Evolutionary conservation across 2,888 invertebrate genomes (phyloP), one percentile per base, ranked within the genome.

Genomic region (Ferrisia virgata): DNA sequence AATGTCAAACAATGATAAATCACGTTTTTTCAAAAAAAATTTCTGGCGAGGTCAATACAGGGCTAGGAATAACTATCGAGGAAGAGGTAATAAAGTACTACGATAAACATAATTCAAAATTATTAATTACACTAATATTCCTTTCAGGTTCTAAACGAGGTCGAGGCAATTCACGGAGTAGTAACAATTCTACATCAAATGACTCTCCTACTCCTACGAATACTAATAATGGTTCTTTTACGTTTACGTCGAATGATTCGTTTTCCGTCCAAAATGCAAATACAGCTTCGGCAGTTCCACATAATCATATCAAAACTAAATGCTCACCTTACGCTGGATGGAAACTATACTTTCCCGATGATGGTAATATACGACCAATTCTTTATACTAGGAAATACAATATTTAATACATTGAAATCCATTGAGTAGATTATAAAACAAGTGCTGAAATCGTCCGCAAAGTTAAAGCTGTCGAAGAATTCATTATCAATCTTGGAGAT

Each of bases 321-420:
- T 36, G 15, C 28, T 76, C 83, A 2, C 90, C 90, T 5, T 94
- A 93, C 88, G 90, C 91, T 86, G 92, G 93, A 25, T 96, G 96
- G 94, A 92, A 92, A 86, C 89, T 94, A 9, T 96, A 96, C 89
- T 94, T 96, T 88, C 91, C 93, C 47, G 90, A 91, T 84, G 92
- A 93, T 90, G 92, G 93, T 92, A 88, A 87, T 64, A 40, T 39
- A 36, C 76, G 9, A 25, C 1, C 9, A 0, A 58, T 9, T 39
- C 39, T 11, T 25, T 58, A 22, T 31, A 40, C 2, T 5, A n/a
- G n/a, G n/a, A n/a, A n/a, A n/a, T n/a, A n/a, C n/a, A 84, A 87
- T 86, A 72, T 82, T 85, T 15, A 53, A 9, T 22, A 9, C 2
- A 8, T 2, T 22, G 22, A 47, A 47, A n/a, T 47, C 22, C 53